Conservation (phyloP, 1,140 invertebrate species). For the Agrypnia vestita region DNA sequence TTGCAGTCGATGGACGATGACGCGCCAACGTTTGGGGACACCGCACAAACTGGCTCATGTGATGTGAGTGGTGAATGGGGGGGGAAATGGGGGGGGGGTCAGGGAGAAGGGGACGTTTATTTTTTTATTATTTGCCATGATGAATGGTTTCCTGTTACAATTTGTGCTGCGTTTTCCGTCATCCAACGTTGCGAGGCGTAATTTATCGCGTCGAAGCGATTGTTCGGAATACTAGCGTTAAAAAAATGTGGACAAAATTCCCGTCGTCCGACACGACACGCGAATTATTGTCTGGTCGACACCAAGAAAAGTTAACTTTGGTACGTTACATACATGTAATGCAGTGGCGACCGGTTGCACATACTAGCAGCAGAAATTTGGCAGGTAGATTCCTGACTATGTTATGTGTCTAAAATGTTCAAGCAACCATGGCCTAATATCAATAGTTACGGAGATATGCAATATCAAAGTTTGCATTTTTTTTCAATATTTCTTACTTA, state of each 20-base stretch:
- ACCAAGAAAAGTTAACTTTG: too few species aligned
- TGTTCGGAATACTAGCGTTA: constrained; percentile 30
- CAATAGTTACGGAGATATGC: too few species aligned
- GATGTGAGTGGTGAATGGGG: not conserved
- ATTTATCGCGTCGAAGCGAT: constrained; percentile 48
- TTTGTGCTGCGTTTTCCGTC: constrained; percentile 50
- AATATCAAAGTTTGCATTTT: too few species aligned
- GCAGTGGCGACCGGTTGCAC: too few species aligned
- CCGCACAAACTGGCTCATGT: constrained; percentile 6
- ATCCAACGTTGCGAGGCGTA: constrained; percentile 30
- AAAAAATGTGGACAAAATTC: not conserved
- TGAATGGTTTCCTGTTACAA: constrained; percentile 54
- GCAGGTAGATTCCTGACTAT: too few species aligned
- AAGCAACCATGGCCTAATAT: too few species aligned
- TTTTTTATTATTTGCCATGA: constrained; percentile 51
- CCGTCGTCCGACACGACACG: too few species aligned
- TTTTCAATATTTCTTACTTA: too few species aligned
- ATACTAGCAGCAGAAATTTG: too few species aligned
- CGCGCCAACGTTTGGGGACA: constrained; percentile 1
- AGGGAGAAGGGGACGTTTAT: constrained; percentile 39
- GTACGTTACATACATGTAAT: too few species aligned
- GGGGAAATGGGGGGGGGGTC: not conserved
- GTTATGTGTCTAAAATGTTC: too few species aligned
- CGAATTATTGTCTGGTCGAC: too few species aligned
- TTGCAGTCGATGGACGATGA: not conserved